These are phyloP conservation scores for Chaenocephalus aceratus DNA, from an alignment of 2,113 vertebrate genomes.

Conservation along the genomic window DNA sequence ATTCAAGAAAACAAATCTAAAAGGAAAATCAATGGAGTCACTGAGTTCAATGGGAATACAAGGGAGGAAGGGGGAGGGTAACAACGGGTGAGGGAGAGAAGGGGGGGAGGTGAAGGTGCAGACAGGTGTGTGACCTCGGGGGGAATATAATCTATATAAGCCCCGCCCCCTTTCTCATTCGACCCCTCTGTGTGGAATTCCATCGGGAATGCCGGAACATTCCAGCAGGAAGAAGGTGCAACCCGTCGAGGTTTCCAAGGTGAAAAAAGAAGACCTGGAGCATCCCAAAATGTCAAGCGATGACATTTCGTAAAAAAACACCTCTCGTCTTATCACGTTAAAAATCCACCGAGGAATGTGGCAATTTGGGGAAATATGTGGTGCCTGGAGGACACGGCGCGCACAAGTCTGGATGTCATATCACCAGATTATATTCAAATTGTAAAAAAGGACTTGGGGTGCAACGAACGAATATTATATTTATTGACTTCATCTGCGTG, in stretches of 20 bases:
- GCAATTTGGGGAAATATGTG: neutral
- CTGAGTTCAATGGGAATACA: slow-evolving; percentile 29
- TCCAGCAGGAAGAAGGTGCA: slow-evolving; percentile 12
- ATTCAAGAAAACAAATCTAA: too few relatives aligned
- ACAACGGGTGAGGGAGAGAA: neutral
- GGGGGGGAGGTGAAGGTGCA: slow-evolving; percentile 31
- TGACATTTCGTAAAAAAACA: neutral
- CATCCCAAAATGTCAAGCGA: neutral
- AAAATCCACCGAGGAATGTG: neutral
- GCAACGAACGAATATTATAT: neutral
- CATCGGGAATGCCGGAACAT: slow-evolving; percentile 31
- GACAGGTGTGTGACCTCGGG: slow-evolving; percentile 77
- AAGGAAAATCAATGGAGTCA: too few relatives aligned
- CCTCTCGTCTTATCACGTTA: neutral
- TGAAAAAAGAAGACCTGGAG: too few relatives aligned
- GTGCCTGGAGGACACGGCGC: neutral
- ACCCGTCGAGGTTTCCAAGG: neutral
- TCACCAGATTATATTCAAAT: neutral
- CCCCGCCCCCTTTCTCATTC: neutral
- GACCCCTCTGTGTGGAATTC: slow-evolving; percentile 52
- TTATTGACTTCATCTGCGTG: neutral
- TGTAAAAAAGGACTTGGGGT: neutral
- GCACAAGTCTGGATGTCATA: neutral
- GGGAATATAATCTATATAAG: too few relatives aligned
- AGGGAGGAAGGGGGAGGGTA: neutral